Evolutionary conservation across 1,140 invertebrate genomes (phyloP).

Genomic region (Trissolcus basalis): DNA sequence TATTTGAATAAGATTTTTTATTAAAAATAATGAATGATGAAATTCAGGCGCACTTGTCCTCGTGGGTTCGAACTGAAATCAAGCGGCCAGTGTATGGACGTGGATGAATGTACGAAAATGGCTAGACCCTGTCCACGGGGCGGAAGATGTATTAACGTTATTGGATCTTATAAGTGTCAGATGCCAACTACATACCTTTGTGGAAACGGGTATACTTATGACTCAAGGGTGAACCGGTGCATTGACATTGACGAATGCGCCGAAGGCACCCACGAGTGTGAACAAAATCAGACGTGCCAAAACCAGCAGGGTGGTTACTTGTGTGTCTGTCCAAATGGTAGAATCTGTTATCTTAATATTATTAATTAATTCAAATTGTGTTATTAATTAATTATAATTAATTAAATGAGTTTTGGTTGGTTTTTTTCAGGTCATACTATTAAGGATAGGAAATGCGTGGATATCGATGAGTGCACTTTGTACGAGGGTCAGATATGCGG

Average conservation of each 20-base stretch:
- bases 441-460: conserved; percentile 74
- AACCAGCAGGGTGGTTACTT: conserved; percentile 85
- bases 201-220: conserved; percentile 84
- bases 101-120: conserved; percentile 76
- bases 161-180: conserved; percentile 79
- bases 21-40: neutral
- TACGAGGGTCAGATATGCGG: conserved; percentile 68
- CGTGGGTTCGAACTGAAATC: conserved; percentile 62
- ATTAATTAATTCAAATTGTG: neutral
- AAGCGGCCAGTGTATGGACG: conserved; percentile 72
- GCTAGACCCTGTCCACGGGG: conserved; percentile 60
- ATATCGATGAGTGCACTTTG: conserved; percentile 81
- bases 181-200: conserved; percentile 79
- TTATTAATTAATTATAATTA: neutral
- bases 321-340: conserved; percentile 83
- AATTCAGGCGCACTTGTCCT: conserved; percentile 56
- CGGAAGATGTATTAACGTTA: conserved; percentile 77
- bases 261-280: conserved; percentile 81
- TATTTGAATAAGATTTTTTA: too few species aligned
- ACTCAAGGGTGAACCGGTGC: conserved; percentile 69
- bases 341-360: neutral
- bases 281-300: conserved; percentile 82
- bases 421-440: conserved; percentile 59
- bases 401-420: neutral
- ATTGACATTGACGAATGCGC: conserved; percentile 84